Percentiles rank a stretch among this genome's conserved stretches.
Evolutionary conservation across 2,797 vertebrate genomes (phyloP).

Genomic region (Momotus momota): DNA sequence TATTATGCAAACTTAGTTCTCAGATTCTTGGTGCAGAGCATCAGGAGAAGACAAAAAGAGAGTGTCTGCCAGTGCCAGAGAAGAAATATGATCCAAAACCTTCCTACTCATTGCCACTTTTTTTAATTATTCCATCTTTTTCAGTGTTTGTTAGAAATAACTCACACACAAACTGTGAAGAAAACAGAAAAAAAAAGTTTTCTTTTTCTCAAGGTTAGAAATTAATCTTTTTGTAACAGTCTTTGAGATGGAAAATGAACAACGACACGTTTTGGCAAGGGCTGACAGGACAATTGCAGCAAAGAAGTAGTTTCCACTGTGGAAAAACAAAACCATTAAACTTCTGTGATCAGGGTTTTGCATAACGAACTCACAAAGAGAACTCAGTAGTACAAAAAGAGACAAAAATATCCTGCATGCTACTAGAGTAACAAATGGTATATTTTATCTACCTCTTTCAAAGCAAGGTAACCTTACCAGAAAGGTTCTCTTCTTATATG

Average conservation of each 20-base stretch:
- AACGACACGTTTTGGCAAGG: constrained; percentile 23
- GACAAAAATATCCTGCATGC: constrained; percentile 39
- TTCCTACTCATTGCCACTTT: not conserved
- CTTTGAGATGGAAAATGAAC: constrained; percentile 44
- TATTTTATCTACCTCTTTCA: constrained; percentile 21
- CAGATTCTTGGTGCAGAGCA: not conserved
- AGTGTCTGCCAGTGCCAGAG: not conserved
- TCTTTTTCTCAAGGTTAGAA: constrained; percentile 30
- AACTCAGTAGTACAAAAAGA: constrained; percentile 33
- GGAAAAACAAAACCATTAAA: constrained; percentile 10
- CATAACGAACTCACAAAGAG: constrained; percentile 44
- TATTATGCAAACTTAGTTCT: not conserved
- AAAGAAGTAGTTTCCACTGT: constrained; percentile 38
- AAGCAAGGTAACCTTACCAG: constrained; percentile 18
- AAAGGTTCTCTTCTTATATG: constrained; percentile 20
- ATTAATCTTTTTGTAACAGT: constrained; percentile 15
- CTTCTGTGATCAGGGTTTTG: constrained; percentile 23
- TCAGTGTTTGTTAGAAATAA: not conserved
- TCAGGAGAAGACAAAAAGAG: not conserved
- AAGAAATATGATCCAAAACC: not conserved
- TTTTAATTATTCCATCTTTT: not conserved
- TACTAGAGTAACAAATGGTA: not conserved
- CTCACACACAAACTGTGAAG: not conserved
- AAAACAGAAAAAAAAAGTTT: not conserved
- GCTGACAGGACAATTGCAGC: not conserved